Base-by-base conservation (phyloP, 2,797 vertebrate genomes). In the Bryconaethiops microstoma region DNA sequence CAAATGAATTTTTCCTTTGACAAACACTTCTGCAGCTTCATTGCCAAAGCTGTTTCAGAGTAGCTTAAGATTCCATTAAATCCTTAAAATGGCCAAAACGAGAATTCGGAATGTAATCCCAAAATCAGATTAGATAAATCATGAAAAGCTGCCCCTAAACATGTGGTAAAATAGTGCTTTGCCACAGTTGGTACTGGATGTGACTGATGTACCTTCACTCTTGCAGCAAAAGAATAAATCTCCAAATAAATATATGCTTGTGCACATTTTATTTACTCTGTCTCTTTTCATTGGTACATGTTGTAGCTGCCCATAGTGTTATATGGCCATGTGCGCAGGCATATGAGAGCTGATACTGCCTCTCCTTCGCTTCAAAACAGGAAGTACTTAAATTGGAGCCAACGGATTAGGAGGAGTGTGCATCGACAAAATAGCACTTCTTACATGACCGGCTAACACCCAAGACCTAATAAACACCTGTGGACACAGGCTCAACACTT, bases 321-420 rank as follows among this genome's bases (percentile, higher is more conserved):
- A 80, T 83, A 35, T 79, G 74, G 68, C 69, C 48, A 77, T 84
- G 83, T 83, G 79, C 88, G 79, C 21, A n/a, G 85, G 90, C 89
- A 86, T 87, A 86, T 74, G 85, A 87, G 81, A 84, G 77, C 83
- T 50, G 85, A 89, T 79, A 85, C 84, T 82, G 63, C 84, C 50
- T 12, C 78, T 55, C 4, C 76, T 72, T 82, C 69, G 87, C 80
- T 60, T 75, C 83, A 83, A 85, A 88, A 85, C 84, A 87, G 88
- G 88, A 92, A 88, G 86, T 82, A 82, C 87, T 87, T 83, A 87
- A 81, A 87, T 74, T 78, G 78, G 85, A 90, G 52, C 69, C 12
- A 42, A 54, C 59, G 62, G 76, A 55, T 79, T 75, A 75, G 79
- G 60, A 70, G 67, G 74, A 63, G 65, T 55, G 60, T 64, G 55